phyloP scores from a whole-genome alignment of 2,888 invertebrate species.

The Choristoneura rosaceana region DNA sequence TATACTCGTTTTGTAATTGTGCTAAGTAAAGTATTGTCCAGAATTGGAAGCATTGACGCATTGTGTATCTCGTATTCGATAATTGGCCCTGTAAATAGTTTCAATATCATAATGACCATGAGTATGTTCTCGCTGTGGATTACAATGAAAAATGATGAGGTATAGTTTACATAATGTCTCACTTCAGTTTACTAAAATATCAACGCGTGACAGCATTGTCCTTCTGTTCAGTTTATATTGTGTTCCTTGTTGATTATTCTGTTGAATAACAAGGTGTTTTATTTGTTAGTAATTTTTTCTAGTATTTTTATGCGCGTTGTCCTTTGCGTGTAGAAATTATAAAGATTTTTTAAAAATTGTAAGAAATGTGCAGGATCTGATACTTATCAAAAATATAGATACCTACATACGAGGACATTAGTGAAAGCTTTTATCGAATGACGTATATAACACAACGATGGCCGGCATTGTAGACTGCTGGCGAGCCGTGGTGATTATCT shows the following conservation, averaged over 20 bases:
- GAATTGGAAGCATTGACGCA: conserved; percentile 75
- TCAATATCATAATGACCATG: conserved; percentile 81
- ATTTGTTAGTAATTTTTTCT: conserved; percentile 15
- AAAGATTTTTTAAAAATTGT: background rate
- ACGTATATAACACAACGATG: too few species aligned
- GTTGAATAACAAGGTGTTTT: conserved; percentile 2
- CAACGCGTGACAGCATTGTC: conserved; percentile 35
- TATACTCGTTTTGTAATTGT: conserved; percentile 68
- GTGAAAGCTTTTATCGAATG: too few species aligned
- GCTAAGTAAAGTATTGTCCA: conserved; percentile 70
- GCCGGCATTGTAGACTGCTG: too few species aligned
- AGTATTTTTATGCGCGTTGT: conserved; percentile 5
- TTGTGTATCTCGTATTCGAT: conserved; percentile 55
- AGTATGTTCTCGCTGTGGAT: conserved; percentile 67
- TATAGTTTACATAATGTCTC: conserved; percentile 54
- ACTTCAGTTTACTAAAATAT: conserved; percentile 26
- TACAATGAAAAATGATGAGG: conserved; percentile 61
- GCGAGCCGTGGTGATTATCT: too few species aligned
- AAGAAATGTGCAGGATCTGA: background rate
- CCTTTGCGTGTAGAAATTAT: background rate
- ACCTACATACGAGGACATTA: too few species aligned
- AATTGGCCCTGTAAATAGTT: conserved; percentile 68
- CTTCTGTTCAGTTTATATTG: conserved; percentile 23
- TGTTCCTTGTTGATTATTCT: conserved; percentile 19
- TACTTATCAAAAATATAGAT: too few species aligned